These are phyloP conservation scores for Acrocephalus kingi DNA, from an alignment of 2,113 vertebrate species.

Conservation along the genomic window DNA sequence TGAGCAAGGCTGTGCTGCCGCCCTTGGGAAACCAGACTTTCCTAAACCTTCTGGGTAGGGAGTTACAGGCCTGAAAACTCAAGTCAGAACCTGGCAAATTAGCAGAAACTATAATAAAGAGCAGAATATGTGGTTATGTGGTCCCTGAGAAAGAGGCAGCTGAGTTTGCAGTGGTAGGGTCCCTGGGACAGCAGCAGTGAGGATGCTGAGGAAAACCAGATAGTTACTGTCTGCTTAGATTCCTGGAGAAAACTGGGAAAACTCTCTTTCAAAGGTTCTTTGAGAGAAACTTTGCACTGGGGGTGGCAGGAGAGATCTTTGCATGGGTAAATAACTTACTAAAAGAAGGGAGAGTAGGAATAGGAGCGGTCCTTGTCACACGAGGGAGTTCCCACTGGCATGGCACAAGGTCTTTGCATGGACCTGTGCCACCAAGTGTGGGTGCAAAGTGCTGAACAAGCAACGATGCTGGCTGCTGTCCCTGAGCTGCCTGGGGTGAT, in stretches of 20 bases:
- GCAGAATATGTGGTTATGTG: background rate
- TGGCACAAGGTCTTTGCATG: accelerated
- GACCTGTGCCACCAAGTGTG: background rate
- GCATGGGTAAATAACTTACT: background rate
- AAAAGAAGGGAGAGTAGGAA: background rate
- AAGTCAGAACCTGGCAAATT: background rate
- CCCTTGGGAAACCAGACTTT: background rate
- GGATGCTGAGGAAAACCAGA: background rate
- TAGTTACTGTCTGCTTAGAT: background rate
- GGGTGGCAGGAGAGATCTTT: background rate
- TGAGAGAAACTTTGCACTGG: background rate
- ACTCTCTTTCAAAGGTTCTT: background rate
- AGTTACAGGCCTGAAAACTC: background rate
- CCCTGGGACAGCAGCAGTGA: accelerated
- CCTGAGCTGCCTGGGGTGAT: background rate
- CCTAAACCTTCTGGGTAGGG: background rate
- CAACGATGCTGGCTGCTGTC: accelerated
- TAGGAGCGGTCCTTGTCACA: background rate
- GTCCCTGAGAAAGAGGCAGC: background rate
- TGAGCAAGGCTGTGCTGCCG: background rate
- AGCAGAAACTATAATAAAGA: background rate
- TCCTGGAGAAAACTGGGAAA: background rate
- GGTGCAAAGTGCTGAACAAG: background rate
- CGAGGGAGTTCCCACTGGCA: accelerated
- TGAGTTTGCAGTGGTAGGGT: background rate